Base-by-base conservation (phyloP, 2,888 invertebrate species). In the Torymus aiolomorphi region DNA sequence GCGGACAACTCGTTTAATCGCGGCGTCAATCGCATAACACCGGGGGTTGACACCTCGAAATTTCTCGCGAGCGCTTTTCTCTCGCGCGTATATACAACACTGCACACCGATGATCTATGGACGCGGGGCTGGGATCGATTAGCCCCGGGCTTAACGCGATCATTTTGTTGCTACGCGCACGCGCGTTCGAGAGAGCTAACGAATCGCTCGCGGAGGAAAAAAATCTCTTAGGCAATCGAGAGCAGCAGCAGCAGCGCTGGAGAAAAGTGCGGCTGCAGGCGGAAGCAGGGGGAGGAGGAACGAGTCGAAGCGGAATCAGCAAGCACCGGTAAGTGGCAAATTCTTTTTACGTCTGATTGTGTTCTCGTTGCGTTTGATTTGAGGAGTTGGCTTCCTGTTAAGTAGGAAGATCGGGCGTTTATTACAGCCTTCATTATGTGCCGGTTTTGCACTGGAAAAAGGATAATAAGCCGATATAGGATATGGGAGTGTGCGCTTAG, bases 191-290 rank as follows among this genome's bases (percentile, higher is more conserved):
- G 31, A 31, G 31, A 31, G 31, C 3, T 82, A 83, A 81, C 80
- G 52, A 75, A 52, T 70, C 51, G 65, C 70, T 79, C 57, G 81
- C 70, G 75, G 81, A 66, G 75, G 69, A 79, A 59, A 52, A 56
- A 69, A 52, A 51, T 31, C 56, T 18, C 73, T 75, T 42, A 42
- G 59, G 16, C 71, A 71, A 65, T 65, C 70, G 14, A 57, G n/a
- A n/a, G n/a, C n/a, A n/a, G n/a, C n/a, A 14, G 4, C 5, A 12
- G 71, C 14, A 42, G 52, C n/a, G 52, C 0, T 51, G 69, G 65
- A 65, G 65, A 66, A 73, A 73, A 24, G 24, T 5, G 5, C 3
- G 31, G 31, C 31, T 73, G 65, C 54, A 66, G 12, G 14, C 5
- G 13, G 42, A 18, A 71, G 20, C 16, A n/a, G 11, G 70, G 31